Evolutionary conservation across 2,113 vertebrate species (phyloP).

Genomic region (Pterocles gutturalis): DNA sequence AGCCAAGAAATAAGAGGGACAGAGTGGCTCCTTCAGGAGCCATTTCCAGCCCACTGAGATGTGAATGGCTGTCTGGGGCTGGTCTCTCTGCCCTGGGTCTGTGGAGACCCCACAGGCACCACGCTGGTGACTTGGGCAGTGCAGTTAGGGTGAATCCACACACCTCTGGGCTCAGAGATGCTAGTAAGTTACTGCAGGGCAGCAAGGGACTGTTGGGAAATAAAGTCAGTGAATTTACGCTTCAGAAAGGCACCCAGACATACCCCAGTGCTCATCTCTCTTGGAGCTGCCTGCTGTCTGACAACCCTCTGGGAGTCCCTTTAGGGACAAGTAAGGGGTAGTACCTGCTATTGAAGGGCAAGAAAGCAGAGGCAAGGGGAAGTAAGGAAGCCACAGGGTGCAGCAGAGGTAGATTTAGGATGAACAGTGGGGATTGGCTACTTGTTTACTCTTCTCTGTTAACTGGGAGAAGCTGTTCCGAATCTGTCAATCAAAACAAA

Average conservation of each 20-base stretch:
- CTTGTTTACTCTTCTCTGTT: neutral
- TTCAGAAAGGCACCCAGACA: neutral
- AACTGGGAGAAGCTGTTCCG: neutral
- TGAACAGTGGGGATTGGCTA: neutral
- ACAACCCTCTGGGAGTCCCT: neutral
- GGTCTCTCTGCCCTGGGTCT: neutral
- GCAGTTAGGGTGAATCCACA: neutral
- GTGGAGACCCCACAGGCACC: neutral
- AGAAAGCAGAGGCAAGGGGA: neutral
- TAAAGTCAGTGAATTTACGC: neutral
- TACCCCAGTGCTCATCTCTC: neutral
- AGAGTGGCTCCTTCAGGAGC: neutral
- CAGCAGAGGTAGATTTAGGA: neutral
- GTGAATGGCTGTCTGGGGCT: neutral
- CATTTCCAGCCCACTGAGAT: neutral
- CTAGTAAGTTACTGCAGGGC: neutral
- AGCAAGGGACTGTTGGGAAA: neutral
- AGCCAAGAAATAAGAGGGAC: neutral
- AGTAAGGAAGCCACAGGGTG: neutral
- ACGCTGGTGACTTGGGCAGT: accelerated
- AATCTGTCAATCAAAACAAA: neutral
- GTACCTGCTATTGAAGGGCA: neutral
- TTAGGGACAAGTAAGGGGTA: neutral
- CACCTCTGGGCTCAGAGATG: neutral
- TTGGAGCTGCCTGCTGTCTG: neutral